Conservation (phyloP, 2,797 vertebrate genomes). For the Fratercula arctica region DNA sequence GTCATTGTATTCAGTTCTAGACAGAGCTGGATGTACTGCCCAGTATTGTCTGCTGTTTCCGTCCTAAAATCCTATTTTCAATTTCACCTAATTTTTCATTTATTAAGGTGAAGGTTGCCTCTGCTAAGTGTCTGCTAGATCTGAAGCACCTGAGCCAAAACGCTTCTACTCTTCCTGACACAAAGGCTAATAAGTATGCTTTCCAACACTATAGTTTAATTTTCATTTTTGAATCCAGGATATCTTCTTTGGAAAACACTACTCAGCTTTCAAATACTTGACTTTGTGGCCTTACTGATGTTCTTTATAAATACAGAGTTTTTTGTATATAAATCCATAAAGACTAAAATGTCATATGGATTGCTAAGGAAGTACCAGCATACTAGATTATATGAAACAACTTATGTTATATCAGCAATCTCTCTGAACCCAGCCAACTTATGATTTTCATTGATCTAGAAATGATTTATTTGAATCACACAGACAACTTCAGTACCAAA, state of each 20-base stretch:
- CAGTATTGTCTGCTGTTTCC: neutral
- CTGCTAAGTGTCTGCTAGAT: neutral
- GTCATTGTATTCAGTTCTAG: slow-evolving; percentile 8
- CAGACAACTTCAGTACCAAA: neutral
- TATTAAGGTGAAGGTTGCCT: neutral
- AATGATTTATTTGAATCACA: neutral
- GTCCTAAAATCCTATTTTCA: neutral
- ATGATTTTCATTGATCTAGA: neutral
- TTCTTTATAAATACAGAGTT: neutral
- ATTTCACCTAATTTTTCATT: neutral
- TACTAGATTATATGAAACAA: neutral
- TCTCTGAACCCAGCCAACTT: neutral
- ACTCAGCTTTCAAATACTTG: slow-evolving; percentile 13
- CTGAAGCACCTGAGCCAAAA: neutral
- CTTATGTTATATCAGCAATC: neutral
- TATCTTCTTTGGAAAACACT: slow-evolving; percentile 38
- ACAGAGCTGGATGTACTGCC: slow-evolving; percentile 21
- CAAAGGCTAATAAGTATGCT: neutral
- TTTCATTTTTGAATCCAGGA: neutral
- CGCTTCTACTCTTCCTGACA: neutral
- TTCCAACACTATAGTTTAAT: neutral
- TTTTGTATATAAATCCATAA: neutral
- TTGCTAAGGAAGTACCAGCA: neutral
- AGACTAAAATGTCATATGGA: neutral
- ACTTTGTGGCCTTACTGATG: neutral